Conservation (phyloP, 2,797 vertebrate genomes). For the Odontamblyopus rebecca region DNA sequence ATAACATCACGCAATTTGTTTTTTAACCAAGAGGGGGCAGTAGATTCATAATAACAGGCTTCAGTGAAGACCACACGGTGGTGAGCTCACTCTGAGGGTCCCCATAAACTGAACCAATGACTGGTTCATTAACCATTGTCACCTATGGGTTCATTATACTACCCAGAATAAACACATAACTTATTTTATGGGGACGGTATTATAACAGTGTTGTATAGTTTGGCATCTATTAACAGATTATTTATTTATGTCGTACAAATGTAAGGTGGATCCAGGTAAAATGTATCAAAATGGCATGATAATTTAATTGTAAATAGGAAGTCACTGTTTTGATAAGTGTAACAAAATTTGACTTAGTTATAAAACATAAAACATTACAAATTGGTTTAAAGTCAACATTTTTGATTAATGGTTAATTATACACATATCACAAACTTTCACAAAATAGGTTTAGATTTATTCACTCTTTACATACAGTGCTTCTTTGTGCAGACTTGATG, state of each 20-base stretch:
- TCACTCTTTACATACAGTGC: neutral
- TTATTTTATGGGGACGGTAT: neutral
- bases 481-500: neutral
- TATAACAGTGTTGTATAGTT: neutral
- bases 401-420: neutral
- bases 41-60: conserved; percentile 72
- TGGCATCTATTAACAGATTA: neutral
- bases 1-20: conserved; percentile 44
- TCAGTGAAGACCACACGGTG: conserved; percentile 25
- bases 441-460: neutral
- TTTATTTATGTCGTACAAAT: neutral
- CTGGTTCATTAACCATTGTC: conserved; percentile 38
- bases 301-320: neutral
- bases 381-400: neutral
- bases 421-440: neutral
- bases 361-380: neutral
- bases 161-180: neutral
- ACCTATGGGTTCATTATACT: neutral
- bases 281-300: neutral
- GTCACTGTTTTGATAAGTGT: neutral
- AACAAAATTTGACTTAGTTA: neutral
- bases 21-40: conserved; percentile 78
- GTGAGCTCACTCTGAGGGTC: conserved; percentile 41
- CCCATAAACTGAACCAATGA: neutral
- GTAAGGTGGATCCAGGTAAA: conserved; percentile 3